Base-by-base conservation (phyloP, 2,888 invertebrate species). In the Sicus ferrugineus region DNA sequence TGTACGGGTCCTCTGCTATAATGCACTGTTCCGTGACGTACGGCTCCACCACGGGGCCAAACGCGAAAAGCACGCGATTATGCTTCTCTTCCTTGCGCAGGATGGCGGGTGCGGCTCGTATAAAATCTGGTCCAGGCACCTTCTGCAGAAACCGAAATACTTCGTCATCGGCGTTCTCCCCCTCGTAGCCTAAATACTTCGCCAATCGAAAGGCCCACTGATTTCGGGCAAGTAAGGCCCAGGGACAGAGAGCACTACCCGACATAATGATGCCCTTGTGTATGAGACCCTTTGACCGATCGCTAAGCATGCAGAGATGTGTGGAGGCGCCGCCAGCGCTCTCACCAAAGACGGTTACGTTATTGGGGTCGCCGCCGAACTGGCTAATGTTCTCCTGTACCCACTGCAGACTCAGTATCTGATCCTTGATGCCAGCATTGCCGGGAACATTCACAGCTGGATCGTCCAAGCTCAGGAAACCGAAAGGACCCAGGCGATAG, bases 371-470 rank as follows among this genome's bases (percentile, higher is more conserved):
- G 4, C 88, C 88, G 68, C 87, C 86, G 75, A 88, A 88, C 14
- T 80, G 77, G 5, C 77, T 71, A 28, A 87, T 87, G 73, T 88
- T 88, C 58, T 83, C 80, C 62, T 86, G 82, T 0, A 88, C 84
- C 88, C 88, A 88, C 73, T 84, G 83, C 16, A 88, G 76, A 0
- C 85, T 87, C 78, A 88, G 75, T 1, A 87, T 81, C 79, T 87
- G 86, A 78, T 88, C 88, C 80, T 88, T 88, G 2, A 88, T 79
- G 0, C 86, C 88, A 0, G 87, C 87, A 77, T 88, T 88, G 7
- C 88, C 88, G 6, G 88, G 87, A 34, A 88, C 84, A 65, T 84
- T 81, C 1, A 87, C 69, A 5, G 80, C 77, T 3, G 85, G 79
- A 76, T 88, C 87, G 34, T 87, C 83, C 1, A 88, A 77, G 70